Percentiles rank a stretch among this genome's conserved stretches.
phyloP scores from a whole-genome alignment of 2,888 invertebrate genomes.

The Halocaridina rubra region DNA sequence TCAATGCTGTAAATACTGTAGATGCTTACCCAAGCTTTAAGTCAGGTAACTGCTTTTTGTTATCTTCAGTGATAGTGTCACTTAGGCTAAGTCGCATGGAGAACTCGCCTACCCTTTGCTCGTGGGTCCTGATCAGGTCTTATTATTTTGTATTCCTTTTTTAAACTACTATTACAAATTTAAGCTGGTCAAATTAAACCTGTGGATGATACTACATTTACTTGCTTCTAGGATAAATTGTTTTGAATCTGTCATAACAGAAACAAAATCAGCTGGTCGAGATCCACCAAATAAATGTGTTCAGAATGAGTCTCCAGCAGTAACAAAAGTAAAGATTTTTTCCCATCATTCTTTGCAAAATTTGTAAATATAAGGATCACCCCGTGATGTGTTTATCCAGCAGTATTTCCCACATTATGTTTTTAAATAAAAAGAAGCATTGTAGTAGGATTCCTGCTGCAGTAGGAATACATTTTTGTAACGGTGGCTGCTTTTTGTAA shows the following conservation, averaged over 20 bases:
- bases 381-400: slow-evolving; percentile 32
- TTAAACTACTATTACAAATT: slow-evolving; percentile 32
- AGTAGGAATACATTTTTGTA: slow-evolving; percentile 28
- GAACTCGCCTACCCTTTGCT: slow-evolving; percentile 36
- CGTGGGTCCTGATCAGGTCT: slow-evolving; percentile 41
- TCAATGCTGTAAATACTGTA: slow-evolving; percentile 48
- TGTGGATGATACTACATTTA: slow-evolving; percentile 33
- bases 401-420: slow-evolving; percentile 32
- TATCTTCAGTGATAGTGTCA: slow-evolving; percentile 37
- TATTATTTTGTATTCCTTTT: too few relatives aligned
- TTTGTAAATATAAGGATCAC: slow-evolving; percentile 32
- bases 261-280: slow-evolving; percentile 38
- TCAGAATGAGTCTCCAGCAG: slow-evolving; percentile 40
- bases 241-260: slow-evolving; percentile 32
- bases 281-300: slow-evolving; percentile 45
- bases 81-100: slow-evolving; percentile 38
- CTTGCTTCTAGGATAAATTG: slow-evolving; percentile 39
- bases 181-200: slow-evolving; percentile 35
- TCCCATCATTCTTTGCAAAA: not conserved
- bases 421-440: slow-evolving; percentile 11
- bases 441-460: slow-evolving; percentile 33
- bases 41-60: slow-evolving; percentile 39
- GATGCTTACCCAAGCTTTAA: slow-evolving; percentile 39
- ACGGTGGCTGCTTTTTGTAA: slow-evolving; percentile 49
- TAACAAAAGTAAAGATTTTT: slow-evolving; percentile 25